Percentiles rank a stretch among this genome's conserved stretches.
Evolutionary conservation across 2,113 vertebrate species (phyloP).

Genomic region (Vidua chalybeata): DNA sequence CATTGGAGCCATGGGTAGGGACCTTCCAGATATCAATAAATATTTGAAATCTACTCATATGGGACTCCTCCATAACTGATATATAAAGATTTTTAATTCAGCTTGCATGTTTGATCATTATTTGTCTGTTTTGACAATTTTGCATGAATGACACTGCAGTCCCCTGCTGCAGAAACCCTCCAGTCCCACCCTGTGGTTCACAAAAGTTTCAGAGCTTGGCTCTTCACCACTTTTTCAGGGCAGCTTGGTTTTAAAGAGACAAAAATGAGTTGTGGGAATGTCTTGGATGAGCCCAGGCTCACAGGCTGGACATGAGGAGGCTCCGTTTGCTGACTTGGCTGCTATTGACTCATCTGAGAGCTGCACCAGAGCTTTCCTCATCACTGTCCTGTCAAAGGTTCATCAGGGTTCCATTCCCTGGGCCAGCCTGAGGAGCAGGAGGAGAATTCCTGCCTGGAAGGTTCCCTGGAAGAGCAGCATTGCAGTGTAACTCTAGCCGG

Average conservation of each 20-base stretch:
- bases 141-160: rapidly evolving
- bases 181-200: rapidly evolving
- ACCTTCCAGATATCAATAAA: background rate
- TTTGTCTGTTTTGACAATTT: background rate
- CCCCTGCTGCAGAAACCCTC: too few relatives aligned
- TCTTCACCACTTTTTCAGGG: background rate
- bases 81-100: background rate
- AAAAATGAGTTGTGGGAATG: background rate
- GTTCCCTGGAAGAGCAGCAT: background rate
- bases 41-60: background rate
- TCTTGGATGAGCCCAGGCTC: background rate
- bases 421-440: background rate
- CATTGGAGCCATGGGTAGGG: background rate
- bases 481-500: background rate
- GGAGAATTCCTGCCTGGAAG: constrained; percentile 7
- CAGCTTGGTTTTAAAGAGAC: background rate
- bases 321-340: background rate
- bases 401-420: background rate
- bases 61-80: background rate
- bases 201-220: background rate
- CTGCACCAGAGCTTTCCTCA: background rate
- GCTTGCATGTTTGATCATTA: rapidly evolving
- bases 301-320: background rate
- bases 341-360: background rate
- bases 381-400: background rate